Percentiles rank a stretch among this genome's conserved stretches.
These are phyloP conservation scores for Hylyphantes graminicola DNA, from an alignment of 1,140 invertebrate genomes.

Conservation along the genomic window DNA sequence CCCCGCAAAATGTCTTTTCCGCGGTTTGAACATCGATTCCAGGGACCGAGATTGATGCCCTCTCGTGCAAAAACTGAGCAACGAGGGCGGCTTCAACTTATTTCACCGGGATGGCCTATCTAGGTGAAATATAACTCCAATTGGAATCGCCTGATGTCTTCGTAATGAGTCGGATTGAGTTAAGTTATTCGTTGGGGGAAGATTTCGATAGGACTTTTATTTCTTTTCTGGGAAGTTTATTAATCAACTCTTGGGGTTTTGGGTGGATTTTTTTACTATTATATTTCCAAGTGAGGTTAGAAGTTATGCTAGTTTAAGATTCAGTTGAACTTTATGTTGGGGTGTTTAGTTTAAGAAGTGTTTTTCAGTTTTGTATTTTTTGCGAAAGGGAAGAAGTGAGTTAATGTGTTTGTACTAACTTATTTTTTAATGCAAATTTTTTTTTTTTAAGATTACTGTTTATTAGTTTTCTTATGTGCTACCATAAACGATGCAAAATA, in stretches of 20 bases:
- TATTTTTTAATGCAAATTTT: too few species aligned
- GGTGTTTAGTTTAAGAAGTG: too few species aligned
- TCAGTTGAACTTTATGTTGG: too few species aligned
- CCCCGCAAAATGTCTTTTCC: conserved; percentile 14
- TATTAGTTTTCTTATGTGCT: too few species aligned
- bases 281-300: too few species aligned
- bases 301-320: too few species aligned
- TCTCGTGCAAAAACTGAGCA: conserved; percentile 9
- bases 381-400: too few species aligned
- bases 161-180: conserved; percentile 10
- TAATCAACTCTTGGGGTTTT: background rate
- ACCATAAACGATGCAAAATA: too few species aligned
- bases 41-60: conserved; percentile 19
- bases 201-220: background rate
- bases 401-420: too few species aligned
- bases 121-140: conserved; percentile 7
- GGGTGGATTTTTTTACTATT: too few species aligned
- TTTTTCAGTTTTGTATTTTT: too few species aligned
- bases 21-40: conserved; percentile 27
- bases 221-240: conserved; percentile 2
- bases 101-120: background rate
- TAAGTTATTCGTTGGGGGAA: background rate
- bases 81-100: background rate
- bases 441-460: too few species aligned
- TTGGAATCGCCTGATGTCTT: background rate